These are phyloP conservation scores for Mormyrus proboscirostris DNA, from an alignment of 2,797 vertebrate species.

Conservation along the genomic window DNA sequence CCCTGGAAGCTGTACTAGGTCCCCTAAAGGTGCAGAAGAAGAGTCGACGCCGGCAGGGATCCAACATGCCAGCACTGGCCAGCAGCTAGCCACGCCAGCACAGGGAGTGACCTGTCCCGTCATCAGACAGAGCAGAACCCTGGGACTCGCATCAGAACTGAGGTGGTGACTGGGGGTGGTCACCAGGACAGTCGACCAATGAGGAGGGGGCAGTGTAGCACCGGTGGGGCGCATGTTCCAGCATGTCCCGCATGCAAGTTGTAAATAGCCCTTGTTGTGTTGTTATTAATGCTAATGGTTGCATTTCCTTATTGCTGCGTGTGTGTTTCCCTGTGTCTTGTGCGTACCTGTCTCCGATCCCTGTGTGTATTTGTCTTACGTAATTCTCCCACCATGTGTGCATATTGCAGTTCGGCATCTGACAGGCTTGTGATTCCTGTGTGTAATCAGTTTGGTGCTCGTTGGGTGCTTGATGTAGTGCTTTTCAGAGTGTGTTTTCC, in stretches of 20 bases:
- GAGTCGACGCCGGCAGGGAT: background rate
- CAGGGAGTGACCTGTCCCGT: background rate
- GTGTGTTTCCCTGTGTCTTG: background rate
- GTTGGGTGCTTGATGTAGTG: background rate
- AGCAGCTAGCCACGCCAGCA: background rate
- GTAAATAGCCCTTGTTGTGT: background rate
- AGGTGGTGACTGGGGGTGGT: background rate
- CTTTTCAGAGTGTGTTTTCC: background rate
- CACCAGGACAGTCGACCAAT: no score
- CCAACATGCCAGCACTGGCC: background rate
- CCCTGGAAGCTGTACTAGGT: background rate
- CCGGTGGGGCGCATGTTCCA: background rate
- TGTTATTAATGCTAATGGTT: background rate
- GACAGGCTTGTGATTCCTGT: background rate
- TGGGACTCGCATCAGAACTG: background rate
- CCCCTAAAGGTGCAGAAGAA: background rate
- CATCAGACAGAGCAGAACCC: background rate
- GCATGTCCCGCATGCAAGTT: background rate
- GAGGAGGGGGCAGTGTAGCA: background rate
- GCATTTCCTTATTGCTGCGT: background rate
- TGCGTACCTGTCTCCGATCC: background rate
- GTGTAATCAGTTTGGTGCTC: background rate
- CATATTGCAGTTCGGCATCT: background rate
- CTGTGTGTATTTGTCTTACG: background rate
- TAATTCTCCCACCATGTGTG: background rate